phyloP scores from a whole-genome alignment of 1,140 invertebrate species.

The Sitobion miscanthi region DNA sequence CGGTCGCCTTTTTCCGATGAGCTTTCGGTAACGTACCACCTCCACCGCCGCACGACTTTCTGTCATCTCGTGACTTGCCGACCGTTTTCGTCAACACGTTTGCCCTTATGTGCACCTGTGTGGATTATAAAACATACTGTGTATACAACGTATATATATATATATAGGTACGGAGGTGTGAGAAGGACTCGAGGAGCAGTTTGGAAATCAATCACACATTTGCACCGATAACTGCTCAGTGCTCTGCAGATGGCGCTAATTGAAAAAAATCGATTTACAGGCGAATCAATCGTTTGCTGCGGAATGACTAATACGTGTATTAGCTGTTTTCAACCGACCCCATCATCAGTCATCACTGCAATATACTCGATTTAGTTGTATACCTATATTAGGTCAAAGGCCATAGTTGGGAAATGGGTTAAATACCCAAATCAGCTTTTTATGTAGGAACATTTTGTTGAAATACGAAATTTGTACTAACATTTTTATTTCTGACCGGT shows the following conservation, averaged over 20 bases:
- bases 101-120: conserved; percentile 34
- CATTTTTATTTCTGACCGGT: no score
- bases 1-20: conserved; percentile 19
- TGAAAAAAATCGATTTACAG: neutral
- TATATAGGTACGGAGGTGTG: no score
- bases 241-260: neutral
- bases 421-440: no score
- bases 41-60: conserved; percentile 3
- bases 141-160: neutral
- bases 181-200: neutral
- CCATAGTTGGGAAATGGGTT: no score
- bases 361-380: no score
- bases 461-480: no score
- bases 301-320: no score
- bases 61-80: neutral
- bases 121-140: neutral
- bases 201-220: no score
- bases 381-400: no score
- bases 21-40: conserved; percentile 6
- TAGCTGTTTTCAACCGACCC: no score
- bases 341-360: no score
- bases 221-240: neutral
- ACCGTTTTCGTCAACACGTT: conserved; percentile 51
- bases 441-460: no score
- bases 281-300: neutral